These are phyloP conservation scores for Scaptomyza parva DNA, from an alignment of 2,888 invertebrate species.

Conservation along the genomic window DNA sequence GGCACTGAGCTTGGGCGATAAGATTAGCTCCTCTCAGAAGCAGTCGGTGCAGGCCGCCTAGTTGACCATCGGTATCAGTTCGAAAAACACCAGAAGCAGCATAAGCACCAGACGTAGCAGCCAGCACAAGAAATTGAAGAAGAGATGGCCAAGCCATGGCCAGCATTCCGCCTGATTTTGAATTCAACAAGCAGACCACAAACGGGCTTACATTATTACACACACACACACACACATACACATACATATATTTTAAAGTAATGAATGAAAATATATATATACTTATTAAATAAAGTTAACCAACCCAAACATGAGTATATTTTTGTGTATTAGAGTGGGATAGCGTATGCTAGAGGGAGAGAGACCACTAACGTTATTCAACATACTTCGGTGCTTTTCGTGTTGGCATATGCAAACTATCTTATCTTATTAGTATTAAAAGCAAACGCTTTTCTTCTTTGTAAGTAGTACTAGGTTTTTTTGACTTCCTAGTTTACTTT, in stretches of 20 bases:
- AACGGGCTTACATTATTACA: constrained; percentile 36
- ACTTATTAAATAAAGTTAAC: constrained; percentile 55
- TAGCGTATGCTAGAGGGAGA: constrained; percentile 13
- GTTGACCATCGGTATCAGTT: constrained; percentile 20
- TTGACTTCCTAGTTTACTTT: not conserved
- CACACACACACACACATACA: constrained; percentile 14
- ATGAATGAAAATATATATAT: constrained; percentile 41
- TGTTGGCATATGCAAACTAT: not conserved
- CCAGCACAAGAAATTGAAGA: constrained; percentile 35
- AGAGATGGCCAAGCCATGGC: constrained; percentile 39
- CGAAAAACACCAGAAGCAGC: constrained; percentile 4
- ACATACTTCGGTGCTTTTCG: not conserved
- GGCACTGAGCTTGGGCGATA: constrained; percentile 99
- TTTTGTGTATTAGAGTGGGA: constrained; percentile 1
- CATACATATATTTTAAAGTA: constrained; percentile 18
- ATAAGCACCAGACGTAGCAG: constrained; percentile 12
- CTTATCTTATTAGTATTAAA: not conserved
- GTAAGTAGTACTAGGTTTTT: not conserved
- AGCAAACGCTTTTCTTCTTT: not conserved
- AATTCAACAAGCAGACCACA: constrained; percentile 39
- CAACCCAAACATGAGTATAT: constrained; percentile 17
- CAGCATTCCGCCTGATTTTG: constrained; percentile 57
- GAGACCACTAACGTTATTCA: not conserved
- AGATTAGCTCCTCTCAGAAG: constrained; percentile 97
- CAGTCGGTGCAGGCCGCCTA: constrained; percentile 85